Conservation (phyloP, 1,140 invertebrate genomes). For the Muscidifurax raptorellus region DNA sequence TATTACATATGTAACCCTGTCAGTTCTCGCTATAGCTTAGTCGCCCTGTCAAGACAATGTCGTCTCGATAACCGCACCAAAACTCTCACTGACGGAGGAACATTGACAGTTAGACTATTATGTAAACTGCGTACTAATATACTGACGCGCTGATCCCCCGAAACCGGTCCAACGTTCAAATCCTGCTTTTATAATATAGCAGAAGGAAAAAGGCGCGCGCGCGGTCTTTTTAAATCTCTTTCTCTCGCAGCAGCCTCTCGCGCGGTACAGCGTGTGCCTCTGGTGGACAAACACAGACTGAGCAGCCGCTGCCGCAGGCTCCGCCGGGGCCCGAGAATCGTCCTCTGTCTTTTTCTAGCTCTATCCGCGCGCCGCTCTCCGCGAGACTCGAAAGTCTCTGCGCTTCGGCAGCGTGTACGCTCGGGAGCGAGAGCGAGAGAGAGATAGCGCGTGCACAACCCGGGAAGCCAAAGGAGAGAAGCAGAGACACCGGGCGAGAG, state of each 20-base stretch:
- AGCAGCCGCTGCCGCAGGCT: slow-evolving; percentile 68
- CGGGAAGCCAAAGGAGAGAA: not conserved
- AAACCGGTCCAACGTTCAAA: too few species aligned
- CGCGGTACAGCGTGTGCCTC: slow-evolving; percentile 25
- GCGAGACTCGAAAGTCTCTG: slow-evolving; percentile 47
- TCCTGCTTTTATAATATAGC: too few species aligned
- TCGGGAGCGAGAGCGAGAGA: not conserved
- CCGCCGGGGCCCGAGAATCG: slow-evolving; percentile 35
- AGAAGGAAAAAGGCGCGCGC: not conserved
- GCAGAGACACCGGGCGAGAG: slow-evolving; percentile 4
- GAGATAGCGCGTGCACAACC: not conserved
- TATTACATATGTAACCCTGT: too few species aligned
- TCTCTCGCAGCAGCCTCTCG: not conserved
- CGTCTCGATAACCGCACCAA: too few species aligned
- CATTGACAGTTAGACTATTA: too few species aligned
- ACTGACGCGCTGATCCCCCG: too few species aligned
- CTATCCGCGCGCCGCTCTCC: slow-evolving; percentile 54
- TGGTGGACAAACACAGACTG: slow-evolving; percentile 74
- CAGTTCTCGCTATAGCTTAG: too few species aligned
- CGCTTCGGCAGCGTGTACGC: not conserved
- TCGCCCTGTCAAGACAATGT: too few species aligned
- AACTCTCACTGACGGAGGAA: not conserved
- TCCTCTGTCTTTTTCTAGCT: slow-evolving; percentile 68
- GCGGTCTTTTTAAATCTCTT: slow-evolving; percentile 32
- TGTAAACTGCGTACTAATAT: too few species aligned